Conservation (phyloP, 2,888 invertebrate genomes). For the Lingula anatina region DNA sequence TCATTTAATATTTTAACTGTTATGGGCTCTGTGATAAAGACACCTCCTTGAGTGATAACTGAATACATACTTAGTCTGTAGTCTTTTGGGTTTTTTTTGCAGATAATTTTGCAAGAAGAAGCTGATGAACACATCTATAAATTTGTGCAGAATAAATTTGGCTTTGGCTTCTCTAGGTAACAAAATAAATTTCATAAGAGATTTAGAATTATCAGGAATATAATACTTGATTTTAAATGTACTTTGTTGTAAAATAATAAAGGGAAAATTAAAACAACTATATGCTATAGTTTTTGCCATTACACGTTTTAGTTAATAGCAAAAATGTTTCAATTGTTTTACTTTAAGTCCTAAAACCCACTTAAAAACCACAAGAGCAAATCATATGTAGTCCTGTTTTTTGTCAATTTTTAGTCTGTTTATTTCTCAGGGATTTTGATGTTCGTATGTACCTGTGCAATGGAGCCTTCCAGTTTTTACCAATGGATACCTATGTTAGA, state of each 20-base stretch:
- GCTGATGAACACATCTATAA: slow-evolving; percentile 54
- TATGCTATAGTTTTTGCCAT: too few relatives aligned
- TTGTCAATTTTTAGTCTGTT: background rate
- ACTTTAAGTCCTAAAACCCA: too few relatives aligned
- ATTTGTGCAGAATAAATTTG: slow-evolving; percentile 50
- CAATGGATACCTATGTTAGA: slow-evolving; percentile 38
- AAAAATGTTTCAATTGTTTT: too few relatives aligned
- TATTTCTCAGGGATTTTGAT: slow-evolving; percentile 52
- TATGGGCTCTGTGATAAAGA: too few relatives aligned
- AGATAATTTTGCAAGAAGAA: slow-evolving; percentile 35
- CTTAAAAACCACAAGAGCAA: too few relatives aligned
- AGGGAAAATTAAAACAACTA: background rate
- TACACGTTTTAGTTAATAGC: too few relatives aligned
- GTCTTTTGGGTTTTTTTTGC: slow-evolving; percentile 13
- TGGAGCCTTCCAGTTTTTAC: slow-evolving; percentile 52
- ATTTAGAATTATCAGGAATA: background rate
- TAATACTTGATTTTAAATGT: too few relatives aligned
- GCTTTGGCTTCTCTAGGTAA: slow-evolving; percentile 41
- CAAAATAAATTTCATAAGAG: slow-evolving; percentile 1
- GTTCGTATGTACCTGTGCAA: slow-evolving; percentile 53
- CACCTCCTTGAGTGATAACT: too few relatives aligned
- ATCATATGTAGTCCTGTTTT: background rate
- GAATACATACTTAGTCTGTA: too few relatives aligned
- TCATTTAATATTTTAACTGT: too few relatives aligned
- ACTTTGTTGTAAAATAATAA: background rate